Evolutionary conservation across 2,797 vertebrate species (phyloP), one percentile per base, ranked within the genome.

Genomic region (Megalops cyprinoides): DNA sequence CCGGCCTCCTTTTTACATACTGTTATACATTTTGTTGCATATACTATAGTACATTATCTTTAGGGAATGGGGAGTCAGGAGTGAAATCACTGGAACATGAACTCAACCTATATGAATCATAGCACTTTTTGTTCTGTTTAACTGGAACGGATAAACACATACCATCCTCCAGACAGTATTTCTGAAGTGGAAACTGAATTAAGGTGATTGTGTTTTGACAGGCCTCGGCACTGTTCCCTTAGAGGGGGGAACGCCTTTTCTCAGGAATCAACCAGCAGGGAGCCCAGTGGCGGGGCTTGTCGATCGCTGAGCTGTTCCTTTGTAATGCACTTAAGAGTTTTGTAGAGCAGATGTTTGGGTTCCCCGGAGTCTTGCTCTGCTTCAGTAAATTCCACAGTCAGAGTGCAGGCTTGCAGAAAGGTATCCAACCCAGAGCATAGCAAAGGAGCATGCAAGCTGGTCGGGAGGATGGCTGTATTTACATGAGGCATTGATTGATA

Each of bases 331-430:
- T 55, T 20, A 76, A 39, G 49, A 8, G 2, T 53, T 37, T 39
- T 49, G 46, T 37, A 37, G 48, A 53, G 74, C 74, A 76, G 74
- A 76, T 76, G 74, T 76, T 46, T 56, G 7, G 49, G 18, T 49
- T 76, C 74, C 74, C 51, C 28, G 74, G 28, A 37, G 74, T 37
- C 51, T 55, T 12, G 28, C 28, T 6, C 31, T 39, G 25, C 31
- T 14, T 69, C 65, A 69, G 25, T 39, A 5, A 9, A 69, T 28
- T 15, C 67, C 31, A 4, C 31, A 7, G 62, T 67, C 5, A 67
- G 31, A 67, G 37, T 42, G 65, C 3, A 42, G 1, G 37, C 20
- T 20, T 39, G 34, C 18, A 39, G 25, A n/a, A 44, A 9, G n/a
- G 20, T n/a, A 20, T 42, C 67, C 9, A 6, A 71, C 6, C 37